Evolutionary conservation across 2,888 invertebrate genomes (phyloP), one percentile per base, ranked within the genome.

Genomic region (Eustalomyia histrio): DNA sequence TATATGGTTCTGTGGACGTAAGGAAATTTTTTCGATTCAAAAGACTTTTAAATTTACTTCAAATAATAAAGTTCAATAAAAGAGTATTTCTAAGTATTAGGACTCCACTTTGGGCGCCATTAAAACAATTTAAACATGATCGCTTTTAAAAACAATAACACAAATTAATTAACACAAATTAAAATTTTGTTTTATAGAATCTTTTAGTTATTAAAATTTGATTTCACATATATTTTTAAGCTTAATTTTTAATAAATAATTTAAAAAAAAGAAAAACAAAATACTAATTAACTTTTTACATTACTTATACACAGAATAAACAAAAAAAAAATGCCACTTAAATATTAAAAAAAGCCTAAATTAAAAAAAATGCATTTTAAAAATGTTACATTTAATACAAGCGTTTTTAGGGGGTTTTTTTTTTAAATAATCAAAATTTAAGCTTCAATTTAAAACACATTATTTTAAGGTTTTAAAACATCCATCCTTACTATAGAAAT

Each of bases 221-320:
- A 2, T 43, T 43, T 43, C 5, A 2, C 14, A 43, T 47, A 14
- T 47, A 10, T n/a, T 14, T 47, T 47, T 6, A 47, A 47, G 43
- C 43, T 47, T 47, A 47, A 47, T 0, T n/a, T 47, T 10, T 47
- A 47, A 6, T 47, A 6, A 47, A 47, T n/a, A n/a, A 47, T n/a
- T 47, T 3, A 43, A 12, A 47, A 47, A 47, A 47, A 47, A n/a
- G 3, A n/a, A 47, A 47, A n/a, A 2, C 6, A n/a, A 47, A 47
- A 14, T 47, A 47, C n/a, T 47, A n/a, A 47, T n/a, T 47, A 14
- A 47, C 43, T 47, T 47, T 47, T 47, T 47, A 47, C 43, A 47
- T 14, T n/a, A n/a, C n/a, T 47, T 47, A n/a, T 47, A 47, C 43
- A 47, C n/a, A n/a, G 5, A 47, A 7, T n/a, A n/a, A 47, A n/a